Evolutionary conservation across 2,888 invertebrate genomes (phyloP), one percentile per base, ranked within the genome.

Genomic region (Osmoderma eremita): DNA sequence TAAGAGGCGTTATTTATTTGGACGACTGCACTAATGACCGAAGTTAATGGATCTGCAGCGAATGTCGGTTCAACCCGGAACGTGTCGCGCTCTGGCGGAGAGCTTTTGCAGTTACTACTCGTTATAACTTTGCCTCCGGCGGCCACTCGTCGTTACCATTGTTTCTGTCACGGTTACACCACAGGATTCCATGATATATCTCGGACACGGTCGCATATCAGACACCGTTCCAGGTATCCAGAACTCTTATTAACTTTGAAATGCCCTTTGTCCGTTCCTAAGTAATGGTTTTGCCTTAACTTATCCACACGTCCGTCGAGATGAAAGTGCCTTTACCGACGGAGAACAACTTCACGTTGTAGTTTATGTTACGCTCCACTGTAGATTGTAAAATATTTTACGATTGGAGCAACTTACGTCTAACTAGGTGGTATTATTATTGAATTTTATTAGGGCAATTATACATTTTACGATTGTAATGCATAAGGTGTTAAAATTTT

Each of bases 21-120:
- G 70, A 54, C 67, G 62, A 67, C 67, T 70, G 65, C 65, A 67
- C 65, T 69, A 70, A 69, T 65, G 67, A 69, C 67, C 65, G 63
- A 51, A 67, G 69, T 70, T 70, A 70, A 70, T 69, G 70, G 67
- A 70, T 61, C 58, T 61, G 58, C 58, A 61, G 58, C 45, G 58
- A 61, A 61, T 45, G 58, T 61, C 17, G 45, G 48, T 45, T 61
- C 58, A 61, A 30, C 42, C 58, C 58, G 58, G 58, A 61, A 61
- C 58, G 58, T 61, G 58, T 61, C 58, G 58, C 48, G 58, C 58
- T 45, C 58, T 61, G 36, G 58, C 58, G 58, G 58, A 61, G 45
- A 61, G 58, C 58, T 45, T 61, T 61, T 13, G 58, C 58, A 61
- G 58, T 61, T 61, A 61, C 58, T 58, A 58, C 58, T 61, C 58